Evolutionary conservation across 2,113 vertebrate species (phyloP).

Genomic region (Sphaerodactylus townsendi): DNA sequence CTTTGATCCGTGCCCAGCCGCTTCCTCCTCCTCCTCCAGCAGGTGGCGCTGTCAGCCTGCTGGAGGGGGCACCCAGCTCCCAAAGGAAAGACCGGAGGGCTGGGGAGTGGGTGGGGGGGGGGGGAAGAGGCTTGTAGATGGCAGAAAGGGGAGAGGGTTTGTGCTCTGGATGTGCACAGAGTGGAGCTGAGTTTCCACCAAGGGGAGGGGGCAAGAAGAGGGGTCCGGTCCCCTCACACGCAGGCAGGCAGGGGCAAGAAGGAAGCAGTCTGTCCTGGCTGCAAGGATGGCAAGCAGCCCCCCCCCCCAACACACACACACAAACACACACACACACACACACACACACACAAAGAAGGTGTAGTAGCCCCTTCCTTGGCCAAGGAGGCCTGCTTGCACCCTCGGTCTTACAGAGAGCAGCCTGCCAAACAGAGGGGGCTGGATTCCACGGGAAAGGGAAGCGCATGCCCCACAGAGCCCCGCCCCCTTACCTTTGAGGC

Average conservation of each 20-base stretch:
- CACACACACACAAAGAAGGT: too few relatives aligned
- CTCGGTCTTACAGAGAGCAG: not conserved
- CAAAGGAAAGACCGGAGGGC: not conserved
- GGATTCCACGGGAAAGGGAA: not conserved
- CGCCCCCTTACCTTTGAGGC: slow-evolving; percentile 81
- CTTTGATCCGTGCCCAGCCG: accelerated
- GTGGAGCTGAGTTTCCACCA: not conserved
- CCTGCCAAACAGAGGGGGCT: not conserved
- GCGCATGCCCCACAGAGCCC: too few relatives aligned
- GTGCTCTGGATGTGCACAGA: not conserved
- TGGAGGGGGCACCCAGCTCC: not conserved
- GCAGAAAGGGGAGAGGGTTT: too few relatives aligned
- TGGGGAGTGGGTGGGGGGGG: accelerated
- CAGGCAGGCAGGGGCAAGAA: not conserved
- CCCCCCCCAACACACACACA: too few relatives aligned
- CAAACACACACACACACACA: too few relatives aligned
- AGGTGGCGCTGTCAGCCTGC: not conserved
- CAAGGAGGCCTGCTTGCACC: too few relatives aligned
- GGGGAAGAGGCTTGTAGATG: accelerated
- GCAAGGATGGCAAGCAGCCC: slow-evolving; percentile 57
- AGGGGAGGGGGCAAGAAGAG: not conserved
- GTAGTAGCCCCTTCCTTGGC: slow-evolving; percentile 57
- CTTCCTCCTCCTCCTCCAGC: too few relatives aligned
- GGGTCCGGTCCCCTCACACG: not conserved
- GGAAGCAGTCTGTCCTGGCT: slow-evolving; percentile 82